Base-by-base conservation (phyloP, 1,140 invertebrate genomes). In the Eupristina koningsbergeri region DNA sequence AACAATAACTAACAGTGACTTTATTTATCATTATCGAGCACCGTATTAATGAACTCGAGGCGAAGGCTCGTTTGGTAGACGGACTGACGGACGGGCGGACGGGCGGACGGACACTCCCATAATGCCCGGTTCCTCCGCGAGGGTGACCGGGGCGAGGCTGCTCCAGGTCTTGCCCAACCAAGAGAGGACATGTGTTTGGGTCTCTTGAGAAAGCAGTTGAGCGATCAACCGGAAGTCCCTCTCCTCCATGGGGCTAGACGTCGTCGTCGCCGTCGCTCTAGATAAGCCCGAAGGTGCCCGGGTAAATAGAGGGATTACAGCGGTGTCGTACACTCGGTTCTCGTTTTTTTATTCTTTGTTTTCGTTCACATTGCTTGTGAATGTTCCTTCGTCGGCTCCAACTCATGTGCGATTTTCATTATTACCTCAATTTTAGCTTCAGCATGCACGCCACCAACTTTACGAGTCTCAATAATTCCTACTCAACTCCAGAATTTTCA, bases 151-250 rank as follows among this genome's bases (percentile, higher is more conserved):
- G n/a, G n/a, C n/a, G n/a, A n/a, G n/a, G n/a, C n/a, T n/a, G n/a
- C n/a, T n/a, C n/a, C n/a, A n/a, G n/a, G n/a, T n/a, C n/a, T n/a
- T n/a, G n/a, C n/a, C n/a, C n/a, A n/a, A n/a, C n/a, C n/a, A n/a
- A n/a, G n/a, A n/a, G n/a, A n/a, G n/a, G 47, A 15, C 73, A 58
- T 5, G 53, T 13, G 19, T 53, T 53, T 3, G 19, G 2, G 22
- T 26, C 26, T 3, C 53, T 5, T 29, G 2, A 39, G 73, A 47
- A 8, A 11, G 31, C 41, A 22, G 17, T 17, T 36, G 77, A 39
- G n/a, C n/a, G n/a, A n/a, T n/a, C n/a, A 45, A 75, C 45, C 79
- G 79, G 79, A 80, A 80, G 71, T 80, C 47, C 34, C 31, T 29
- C 45, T 80, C 71, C 67, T 26, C 9, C 26, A 22, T 19, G 15